A percentile compares a stretch with the other conserved stretches of the same genome.
These are phyloP conservation scores for Thalassaphorura encarpata DNA, from an alignment of 1,140 invertebrate species.

Conservation along the genomic window DNA sequence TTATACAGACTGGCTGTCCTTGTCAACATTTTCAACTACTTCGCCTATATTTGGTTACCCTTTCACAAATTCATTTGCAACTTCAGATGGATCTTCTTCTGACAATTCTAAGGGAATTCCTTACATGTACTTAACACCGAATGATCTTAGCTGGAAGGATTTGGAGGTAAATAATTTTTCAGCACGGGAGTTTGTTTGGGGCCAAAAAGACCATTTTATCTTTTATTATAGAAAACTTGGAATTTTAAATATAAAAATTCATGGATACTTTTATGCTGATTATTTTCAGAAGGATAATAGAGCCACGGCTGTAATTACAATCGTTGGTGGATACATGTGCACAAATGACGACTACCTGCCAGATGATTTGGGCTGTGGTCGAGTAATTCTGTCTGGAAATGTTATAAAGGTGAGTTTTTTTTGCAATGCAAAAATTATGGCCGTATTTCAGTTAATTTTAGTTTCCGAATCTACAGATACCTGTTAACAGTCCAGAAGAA, in stretches of 20 bases:
- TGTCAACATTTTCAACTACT: constrained; percentile 59
- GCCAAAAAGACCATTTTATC: too few relatives aligned
- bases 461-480: constrained; percentile 42
- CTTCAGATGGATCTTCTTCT: constrained; percentile 59
- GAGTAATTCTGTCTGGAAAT: constrained; percentile 58
- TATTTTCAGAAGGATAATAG: constrained; percentile 48
- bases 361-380: constrained; percentile 68
- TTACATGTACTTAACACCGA: constrained; percentile 62
- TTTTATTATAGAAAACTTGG: too few relatives aligned
- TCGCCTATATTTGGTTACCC: constrained; percentile 53
- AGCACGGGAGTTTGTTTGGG: too few relatives aligned
- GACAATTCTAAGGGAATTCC: constrained; percentile 60
- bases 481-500: constrained; percentile 47
- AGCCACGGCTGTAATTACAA: constrained; percentile 53
- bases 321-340: constrained; percentile 59
- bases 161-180: constrained; percentile 44
- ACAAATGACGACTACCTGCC: constrained; percentile 52
- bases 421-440: background rate
- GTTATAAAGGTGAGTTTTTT: constrained; percentile 48
- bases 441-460: background rate
- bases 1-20: constrained; percentile 55
- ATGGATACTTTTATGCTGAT: background rate
- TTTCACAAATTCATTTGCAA: constrained; percentile 60
- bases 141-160: constrained; percentile 64
- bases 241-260: too few relatives aligned